These are phyloP conservation scores for Lepidotrigona ventralis DNA, from an alignment of 1,140 invertebrate species.

Conservation along the genomic window DNA sequence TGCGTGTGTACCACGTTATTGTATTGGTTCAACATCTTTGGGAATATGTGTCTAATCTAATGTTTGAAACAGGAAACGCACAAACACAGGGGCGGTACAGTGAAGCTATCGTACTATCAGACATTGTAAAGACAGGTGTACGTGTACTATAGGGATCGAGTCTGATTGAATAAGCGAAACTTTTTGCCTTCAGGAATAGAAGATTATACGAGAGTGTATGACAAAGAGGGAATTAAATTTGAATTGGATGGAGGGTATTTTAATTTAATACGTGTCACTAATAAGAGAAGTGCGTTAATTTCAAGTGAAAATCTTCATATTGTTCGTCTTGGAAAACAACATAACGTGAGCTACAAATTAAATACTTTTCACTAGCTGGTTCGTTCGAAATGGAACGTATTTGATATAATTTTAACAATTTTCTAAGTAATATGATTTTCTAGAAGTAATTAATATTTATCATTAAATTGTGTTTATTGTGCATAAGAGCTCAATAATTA, in stretches of 20 bases:
- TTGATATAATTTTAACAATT: no score
- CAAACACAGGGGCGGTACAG: conserved; percentile 11
- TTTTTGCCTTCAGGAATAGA: neutral
- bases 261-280: neutral
- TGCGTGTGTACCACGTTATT: conserved; percentile 32
- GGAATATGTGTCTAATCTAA: conserved; percentile 51
- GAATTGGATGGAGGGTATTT: neutral
- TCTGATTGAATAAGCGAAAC: neutral
- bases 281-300: neutral
- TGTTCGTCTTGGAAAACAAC: neutral
- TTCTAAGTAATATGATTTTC: no score
- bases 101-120: neutral
- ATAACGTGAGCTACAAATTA: neutral
- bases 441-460: no score
- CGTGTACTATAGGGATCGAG: neutral
- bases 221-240: neutral
- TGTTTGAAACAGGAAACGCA: conserved; percentile 7
- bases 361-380: neutral
- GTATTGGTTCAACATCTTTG: neutral
- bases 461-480: no score
- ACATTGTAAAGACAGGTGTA: neutral
- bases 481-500: neutral
- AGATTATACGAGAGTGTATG: neutral
- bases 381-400: neutral
- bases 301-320: no score